Base-by-base conservation (phyloP, 1,140 invertebrate genomes). In the Zaprionus taronus region DNA sequence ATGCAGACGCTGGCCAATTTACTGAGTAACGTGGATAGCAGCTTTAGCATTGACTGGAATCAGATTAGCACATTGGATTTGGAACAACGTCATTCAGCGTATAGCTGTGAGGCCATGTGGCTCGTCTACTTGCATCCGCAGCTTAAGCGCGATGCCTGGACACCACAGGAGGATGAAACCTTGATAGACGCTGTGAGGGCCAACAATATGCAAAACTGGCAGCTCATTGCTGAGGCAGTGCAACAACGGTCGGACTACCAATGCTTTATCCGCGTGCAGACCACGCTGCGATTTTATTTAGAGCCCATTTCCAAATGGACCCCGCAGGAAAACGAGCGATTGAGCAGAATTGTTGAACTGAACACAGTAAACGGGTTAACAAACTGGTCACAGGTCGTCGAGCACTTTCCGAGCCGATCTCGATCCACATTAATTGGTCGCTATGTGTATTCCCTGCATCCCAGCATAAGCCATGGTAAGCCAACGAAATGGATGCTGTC, bases 31-130 rank as follows among this genome's bases (percentile, higher is more conserved):
- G 73, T 60, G 12, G 81, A 83, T 15, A 77, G 71, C n/a, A 78
- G 65, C 22, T 93, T 93, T 11, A 53, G 65, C 24, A 91, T 93
- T 31, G 87, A 93, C 61, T 93, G 92, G 92, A 69, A 78, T 36
- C 73, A 86, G 79, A 94, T 95, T 58, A 93, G 94, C 4, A 89
- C 75, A 0, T 56, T 77, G 5, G 89, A 93, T 67, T 89, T 95
- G 58, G 84, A 93, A 49, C 91, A 91, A 66, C 92, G 93, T 12
- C 95, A 95, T 76, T 93, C 93, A 1, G 81, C 93, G 0, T 87
- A 92, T 2, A 95, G 95, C 81, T 95, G 95, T 80, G 81, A 93
- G 51, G 93, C 94, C 0, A 94, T 96, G 84, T 97, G 96, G 96
- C 94, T 94, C 64, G 93, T 95, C 17, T 96, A 95, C 81, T 80